A percentile compares a stretch with the other conserved stretches of the same genome.
Evolutionary conservation across 1,140 invertebrate genomes (phyloP).

Genomic region (Heliconius eleuchia): DNA sequence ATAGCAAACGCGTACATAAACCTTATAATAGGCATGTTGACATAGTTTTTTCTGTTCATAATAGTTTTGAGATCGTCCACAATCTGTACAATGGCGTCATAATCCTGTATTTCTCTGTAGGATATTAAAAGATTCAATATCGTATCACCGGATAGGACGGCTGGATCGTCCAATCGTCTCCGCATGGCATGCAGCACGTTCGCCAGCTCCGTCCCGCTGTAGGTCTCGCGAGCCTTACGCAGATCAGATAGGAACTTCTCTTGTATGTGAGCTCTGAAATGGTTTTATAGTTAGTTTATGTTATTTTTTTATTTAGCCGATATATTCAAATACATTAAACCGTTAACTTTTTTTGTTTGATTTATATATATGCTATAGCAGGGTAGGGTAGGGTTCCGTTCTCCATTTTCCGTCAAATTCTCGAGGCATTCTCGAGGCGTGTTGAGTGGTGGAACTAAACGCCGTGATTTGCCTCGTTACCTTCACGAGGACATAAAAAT

Average conservation of each 20-base stretch:
- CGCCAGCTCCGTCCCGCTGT: conserved; percentile 92
- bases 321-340: conserved; percentile 50
- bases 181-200: conserved; percentile 94
- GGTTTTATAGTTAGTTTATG: neutral
- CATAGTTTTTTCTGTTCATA: conserved; percentile 94
- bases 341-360: too few species aligned
- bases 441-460: too few species aligned
- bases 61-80: conserved; percentile 97
- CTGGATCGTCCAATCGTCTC: conserved; percentile 96
- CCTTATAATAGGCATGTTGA: conserved; percentile 94
- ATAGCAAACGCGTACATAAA: conserved; percentile 98
- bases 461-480: too few species aligned
- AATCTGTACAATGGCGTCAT: conserved; percentile 98
- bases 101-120: conserved; percentile 97
- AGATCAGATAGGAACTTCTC: conserved; percentile 98
- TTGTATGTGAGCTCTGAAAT: conserved; percentile 94
- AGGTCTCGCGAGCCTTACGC: conserved; percentile 94
- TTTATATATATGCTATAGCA: neutral
- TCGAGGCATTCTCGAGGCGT: too few species aligned
- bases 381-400: neutral
- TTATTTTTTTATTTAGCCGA: too few species aligned
- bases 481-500: too few species aligned
- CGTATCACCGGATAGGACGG: conserved; percentile 96
- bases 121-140: conserved; percentile 96
- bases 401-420: neutral